Conservation (phyloP, 2,797 vertebrate species). For the Sebastes trivittatus region DNA sequence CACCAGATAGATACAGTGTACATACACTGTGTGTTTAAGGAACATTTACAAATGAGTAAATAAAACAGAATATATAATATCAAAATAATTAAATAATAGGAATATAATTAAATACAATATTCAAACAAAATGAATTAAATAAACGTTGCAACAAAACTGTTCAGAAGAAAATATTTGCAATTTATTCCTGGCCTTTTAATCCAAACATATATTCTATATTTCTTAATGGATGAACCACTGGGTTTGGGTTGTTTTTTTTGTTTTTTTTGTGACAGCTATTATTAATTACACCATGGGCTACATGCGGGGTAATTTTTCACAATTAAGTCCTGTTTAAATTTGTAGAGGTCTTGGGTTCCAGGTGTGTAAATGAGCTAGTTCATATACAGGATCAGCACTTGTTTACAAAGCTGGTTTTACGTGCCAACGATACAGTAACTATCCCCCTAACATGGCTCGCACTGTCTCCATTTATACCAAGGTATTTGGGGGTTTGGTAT, state of each 20-base stretch:
- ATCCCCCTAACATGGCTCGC: neutral
- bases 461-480: conserved; percentile 9
- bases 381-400: neutral
- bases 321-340: neutral
- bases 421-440: neutral
- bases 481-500: neutral
- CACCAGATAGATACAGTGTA: no score
- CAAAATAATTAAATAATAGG: no score
- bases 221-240: neutral
- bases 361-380: neutral
- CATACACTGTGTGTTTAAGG: no score
- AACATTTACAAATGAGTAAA: no score
- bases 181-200: no score
- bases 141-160: no score
- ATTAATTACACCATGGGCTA: neutral
- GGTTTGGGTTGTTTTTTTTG: neutral
- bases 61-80: no score
- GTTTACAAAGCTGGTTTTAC: conserved; percentile 11
- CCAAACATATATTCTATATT: no score
- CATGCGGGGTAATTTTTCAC: neutral
- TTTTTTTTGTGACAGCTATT: neutral
- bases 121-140: no score
- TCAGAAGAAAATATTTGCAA: no score
- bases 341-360: neutral
- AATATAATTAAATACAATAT: no score